These are phyloP conservation scores for Spermophilus dauricus DNA, from an alignment of 2,113 vertebrate genomes.

Conservation along the genomic window DNA sequence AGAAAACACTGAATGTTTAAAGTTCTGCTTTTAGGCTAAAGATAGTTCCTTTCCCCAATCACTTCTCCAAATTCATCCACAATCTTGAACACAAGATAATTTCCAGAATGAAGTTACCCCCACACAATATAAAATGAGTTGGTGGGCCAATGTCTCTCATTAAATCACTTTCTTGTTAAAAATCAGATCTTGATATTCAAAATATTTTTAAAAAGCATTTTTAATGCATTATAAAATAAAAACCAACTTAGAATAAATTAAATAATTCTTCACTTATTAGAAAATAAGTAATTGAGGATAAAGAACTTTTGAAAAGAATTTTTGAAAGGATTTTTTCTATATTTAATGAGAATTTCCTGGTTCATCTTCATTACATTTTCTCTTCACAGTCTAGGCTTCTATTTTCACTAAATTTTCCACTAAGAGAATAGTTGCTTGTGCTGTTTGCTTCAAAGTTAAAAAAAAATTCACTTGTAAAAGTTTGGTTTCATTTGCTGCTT, in stretches of 20 bases:
- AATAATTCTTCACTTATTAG: neutral
- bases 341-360: neutral
- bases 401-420: neutral
- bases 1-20: conserved; percentile 17
- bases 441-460: neutral
- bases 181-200: neutral
- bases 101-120: neutral
- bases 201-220: neutral
- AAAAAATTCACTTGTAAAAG: neutral
- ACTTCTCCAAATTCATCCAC: neutral
- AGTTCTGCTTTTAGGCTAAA: neutral
- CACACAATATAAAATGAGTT: neutral
- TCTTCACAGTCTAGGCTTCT: neutral
- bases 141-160: neutral
- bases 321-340: neutral
- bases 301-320: neutral
- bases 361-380: neutral
- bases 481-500: neutral
- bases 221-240: neutral
- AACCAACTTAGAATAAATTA: neutral
- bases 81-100: neutral
- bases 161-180: neutral
- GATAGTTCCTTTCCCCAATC: neutral
- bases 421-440: neutral
- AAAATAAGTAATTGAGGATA: neutral